Evolutionary conservation across 2,797 vertebrate genomes (phyloP).

Genomic region (Lates japonicus): DNA sequence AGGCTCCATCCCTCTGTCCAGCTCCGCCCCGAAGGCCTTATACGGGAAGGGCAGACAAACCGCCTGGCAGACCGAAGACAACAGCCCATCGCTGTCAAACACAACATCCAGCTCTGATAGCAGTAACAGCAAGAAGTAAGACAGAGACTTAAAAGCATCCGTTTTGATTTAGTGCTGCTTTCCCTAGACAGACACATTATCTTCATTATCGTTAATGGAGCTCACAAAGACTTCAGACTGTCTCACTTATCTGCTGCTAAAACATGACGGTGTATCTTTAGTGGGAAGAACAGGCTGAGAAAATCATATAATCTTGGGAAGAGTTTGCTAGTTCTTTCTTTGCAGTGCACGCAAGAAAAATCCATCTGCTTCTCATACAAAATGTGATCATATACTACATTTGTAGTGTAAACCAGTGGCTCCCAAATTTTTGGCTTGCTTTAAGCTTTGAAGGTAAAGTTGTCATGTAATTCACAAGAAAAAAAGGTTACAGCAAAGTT

Average conservation of each 20-base stretch:
- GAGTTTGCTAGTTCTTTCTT: not conserved
- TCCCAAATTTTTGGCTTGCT: too few species aligned
- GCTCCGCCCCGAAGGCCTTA: constrained; percentile 91
- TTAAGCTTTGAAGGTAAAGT: too few species aligned
- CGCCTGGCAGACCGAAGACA: constrained; percentile 86
- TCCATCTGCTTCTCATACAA: too few species aligned
- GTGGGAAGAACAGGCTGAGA: not conserved
- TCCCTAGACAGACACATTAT: not conserved
- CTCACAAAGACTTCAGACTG: not conserved
- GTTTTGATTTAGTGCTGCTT: not conserved
- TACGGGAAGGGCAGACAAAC: constrained; percentile 87
- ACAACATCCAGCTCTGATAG: constrained; percentile 71
- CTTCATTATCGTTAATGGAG: not conserved
- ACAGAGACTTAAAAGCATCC: not conserved
- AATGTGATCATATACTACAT: too few species aligned
- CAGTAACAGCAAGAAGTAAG: constrained; percentile 83
- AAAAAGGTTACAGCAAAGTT: too few species aligned
- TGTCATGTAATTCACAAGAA: too few species aligned
- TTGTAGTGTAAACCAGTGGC: too few species aligned
- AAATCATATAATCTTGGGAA: too few species aligned
- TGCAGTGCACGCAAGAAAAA: too few species aligned
- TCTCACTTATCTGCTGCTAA: not conserved
- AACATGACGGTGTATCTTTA: not conserved
- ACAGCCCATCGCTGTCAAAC: constrained; percentile 73
- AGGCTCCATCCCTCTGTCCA: constrained; percentile 86